Evolutionary conservation across 2,888 invertebrate species (phyloP).

Genomic region (Troides aeacus): DNA sequence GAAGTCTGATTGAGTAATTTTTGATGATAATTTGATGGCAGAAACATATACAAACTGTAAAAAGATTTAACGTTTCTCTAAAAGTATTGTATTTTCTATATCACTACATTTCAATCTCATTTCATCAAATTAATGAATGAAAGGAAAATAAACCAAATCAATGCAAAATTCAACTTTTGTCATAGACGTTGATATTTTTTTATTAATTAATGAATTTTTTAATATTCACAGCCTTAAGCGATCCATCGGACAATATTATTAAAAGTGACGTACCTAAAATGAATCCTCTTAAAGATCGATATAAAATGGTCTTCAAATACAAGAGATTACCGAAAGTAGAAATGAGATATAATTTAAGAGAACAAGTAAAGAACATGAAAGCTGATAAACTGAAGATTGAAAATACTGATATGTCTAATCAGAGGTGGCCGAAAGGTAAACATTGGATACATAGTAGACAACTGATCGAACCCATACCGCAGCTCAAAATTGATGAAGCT

Average conservation of each 20-base stretch:
- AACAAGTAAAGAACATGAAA: slow-evolving; percentile 60
- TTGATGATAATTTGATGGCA: no score
- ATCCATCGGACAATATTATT: slow-evolving; percentile 27
- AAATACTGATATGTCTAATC: slow-evolving; percentile 49
- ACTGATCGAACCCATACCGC: slow-evolving; percentile 27
- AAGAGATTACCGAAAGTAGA: slow-evolving; percentile 58
- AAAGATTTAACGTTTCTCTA: no score
- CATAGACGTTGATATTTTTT: no score
- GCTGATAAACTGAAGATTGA: slow-evolving; percentile 47
- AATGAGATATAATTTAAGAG: slow-evolving; percentile 59
- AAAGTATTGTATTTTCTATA: no score
- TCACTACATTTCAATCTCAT: no score
- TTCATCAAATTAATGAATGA: no score
- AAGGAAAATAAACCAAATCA: no score
- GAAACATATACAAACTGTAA: no score
- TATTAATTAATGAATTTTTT: no score
- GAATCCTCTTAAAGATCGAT: slow-evolving; percentile 57
- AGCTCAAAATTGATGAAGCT: slow-evolving; percentile 29
- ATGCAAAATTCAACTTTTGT: no score
- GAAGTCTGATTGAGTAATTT: no score
- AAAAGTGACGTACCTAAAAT: slow-evolving; percentile 37
- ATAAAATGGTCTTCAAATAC: slow-evolving; percentile 52
- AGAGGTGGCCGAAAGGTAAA: slow-evolving; percentile 58
- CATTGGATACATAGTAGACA: slow-evolving; percentile 39
- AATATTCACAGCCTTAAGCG: slow-evolving; percentile 31